phyloP scores from a whole-genome alignment of 2,888 invertebrate species.

The Macrosiphum euphorbiae region DNA sequence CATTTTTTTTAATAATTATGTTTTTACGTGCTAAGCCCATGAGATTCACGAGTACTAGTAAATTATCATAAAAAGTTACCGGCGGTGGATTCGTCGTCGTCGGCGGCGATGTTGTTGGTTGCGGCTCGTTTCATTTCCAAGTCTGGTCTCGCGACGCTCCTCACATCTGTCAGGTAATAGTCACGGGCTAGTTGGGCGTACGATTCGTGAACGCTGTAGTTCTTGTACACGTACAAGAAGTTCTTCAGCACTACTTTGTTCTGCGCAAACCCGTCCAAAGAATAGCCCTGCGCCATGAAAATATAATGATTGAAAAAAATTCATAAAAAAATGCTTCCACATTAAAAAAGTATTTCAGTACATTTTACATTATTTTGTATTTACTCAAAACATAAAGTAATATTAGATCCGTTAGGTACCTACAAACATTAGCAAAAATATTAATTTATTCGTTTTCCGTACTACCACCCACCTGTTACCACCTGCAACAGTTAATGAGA shows the following conservation, averaged over 20 bases:
- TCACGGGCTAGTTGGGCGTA: slow-evolving; percentile 75
- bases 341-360: too few species aligned
- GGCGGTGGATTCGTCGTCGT: background rate
- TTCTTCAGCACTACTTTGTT: slow-evolving; percentile 77
- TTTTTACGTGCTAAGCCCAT: background rate
- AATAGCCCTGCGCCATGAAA: slow-evolving; percentile 59
- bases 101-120: background rate
- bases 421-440: too few species aligned
- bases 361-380: too few species aligned
- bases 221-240: slow-evolving; percentile 79
- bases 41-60: background rate
- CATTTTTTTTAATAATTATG: background rate
- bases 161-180: slow-evolving; percentile 77
- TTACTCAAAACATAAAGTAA: too few species aligned
- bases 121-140: background rate
- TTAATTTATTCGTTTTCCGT: too few species aligned
- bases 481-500: too few species aligned
- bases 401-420: too few species aligned
- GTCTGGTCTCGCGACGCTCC: slow-evolving; percentile 72
- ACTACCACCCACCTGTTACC: too few species aligned
- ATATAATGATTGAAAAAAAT: background rate
- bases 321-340: too few species aligned
- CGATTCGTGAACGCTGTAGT: slow-evolving; percentile 76
- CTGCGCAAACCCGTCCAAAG: slow-evolving; percentile 68
- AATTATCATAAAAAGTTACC: slow-evolving; percentile 1